Percentiles rank a stretch among this genome's conserved stretches.
These are phyloP conservation scores for Cepaea nemoralis DNA, from an alignment of 1,140 invertebrate species.

Conservation along the genomic window DNA sequence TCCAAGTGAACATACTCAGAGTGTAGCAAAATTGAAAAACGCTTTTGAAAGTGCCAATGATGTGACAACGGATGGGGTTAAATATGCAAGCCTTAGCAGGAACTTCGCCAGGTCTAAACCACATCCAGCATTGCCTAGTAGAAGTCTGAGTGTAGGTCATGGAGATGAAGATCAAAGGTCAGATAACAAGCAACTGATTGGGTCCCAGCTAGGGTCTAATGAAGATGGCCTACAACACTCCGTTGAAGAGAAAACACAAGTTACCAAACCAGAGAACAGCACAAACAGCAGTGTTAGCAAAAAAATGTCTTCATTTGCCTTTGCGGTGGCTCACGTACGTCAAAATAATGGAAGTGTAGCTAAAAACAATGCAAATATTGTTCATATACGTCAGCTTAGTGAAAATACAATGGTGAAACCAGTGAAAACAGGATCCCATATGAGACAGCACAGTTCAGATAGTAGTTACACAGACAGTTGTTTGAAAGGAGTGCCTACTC, in stretches of 20 bases:
- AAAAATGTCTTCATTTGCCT: slow-evolving; percentile 22
- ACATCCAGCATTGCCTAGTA: neutral
- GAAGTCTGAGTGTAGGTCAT: neutral
- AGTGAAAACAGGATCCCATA: neutral
- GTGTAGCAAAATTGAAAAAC: neutral
- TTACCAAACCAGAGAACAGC: neutral
- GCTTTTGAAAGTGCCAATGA: neutral
- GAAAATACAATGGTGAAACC: neutral
- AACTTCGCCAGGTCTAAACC: neutral
- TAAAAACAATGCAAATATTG: neutral
- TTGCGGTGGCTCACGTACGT: slow-evolving; percentile 26
- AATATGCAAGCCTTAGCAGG: neutral
- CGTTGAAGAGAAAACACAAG: neutral
- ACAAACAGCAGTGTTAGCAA: neutral
- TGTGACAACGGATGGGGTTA: neutral
- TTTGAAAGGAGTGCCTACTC: neutral
- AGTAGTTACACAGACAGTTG: neutral
- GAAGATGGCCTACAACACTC: neutral
- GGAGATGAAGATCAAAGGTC: neutral
- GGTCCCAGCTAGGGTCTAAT: neutral
- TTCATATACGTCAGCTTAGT: slow-evolving; percentile 8
- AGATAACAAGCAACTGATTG: neutral
- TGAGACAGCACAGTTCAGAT: slow-evolving; percentile 19
- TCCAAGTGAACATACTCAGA: neutral
- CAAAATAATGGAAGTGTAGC: neutral